Base-by-base conservation (phyloP, 2,797 vertebrate species). In the Enteromius argenteus region DNA sequence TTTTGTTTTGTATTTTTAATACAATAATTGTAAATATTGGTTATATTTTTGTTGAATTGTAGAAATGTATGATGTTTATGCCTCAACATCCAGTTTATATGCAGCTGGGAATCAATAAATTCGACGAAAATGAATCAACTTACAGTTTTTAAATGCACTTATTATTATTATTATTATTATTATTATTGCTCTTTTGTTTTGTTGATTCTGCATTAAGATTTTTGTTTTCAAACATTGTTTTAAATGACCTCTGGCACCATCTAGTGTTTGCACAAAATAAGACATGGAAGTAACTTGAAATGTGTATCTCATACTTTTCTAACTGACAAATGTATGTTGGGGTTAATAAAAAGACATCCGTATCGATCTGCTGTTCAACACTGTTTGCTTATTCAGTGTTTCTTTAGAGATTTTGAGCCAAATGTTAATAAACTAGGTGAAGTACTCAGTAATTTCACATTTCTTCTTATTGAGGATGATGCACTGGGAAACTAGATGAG, bases 1-100 rank as follows among this genome's bases (percentile, higher is more conserved):
- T 96, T 96, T 75, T 76, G 44, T 96, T 99, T 99, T 99, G 98
- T 99, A 99, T 99, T 99, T 99, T 99, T 98, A 99, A 99, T 99
- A 99, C 97, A 98, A 99, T 97, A 99, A 99, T 99, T 99, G 98
- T 99, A 99, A 96, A 99, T 99, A 99, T 97, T 97, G 98, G 97
- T 99, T 99, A 96, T 99, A 99, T 99, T 99, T 99, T 99, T 99
- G 98, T 99, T 99, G 97, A 96, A 96, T 96, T 95, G 96, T 97
- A 97, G 96, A 99, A 99, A 99, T 97, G 98, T 99, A 98, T 96
- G 97, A 99, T 97, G 98, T 99, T 99, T 97, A 99, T 98, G 98
- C 98, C 97, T 99, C 97, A 97, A 97, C 96, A 96, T 97, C 97
- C 96, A 97, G 97, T 97, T 98, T 97, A 96, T 98, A 97, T 91